Conservation (phyloP, 2,888 invertebrate genomes). For the Elegia similella region DNA sequence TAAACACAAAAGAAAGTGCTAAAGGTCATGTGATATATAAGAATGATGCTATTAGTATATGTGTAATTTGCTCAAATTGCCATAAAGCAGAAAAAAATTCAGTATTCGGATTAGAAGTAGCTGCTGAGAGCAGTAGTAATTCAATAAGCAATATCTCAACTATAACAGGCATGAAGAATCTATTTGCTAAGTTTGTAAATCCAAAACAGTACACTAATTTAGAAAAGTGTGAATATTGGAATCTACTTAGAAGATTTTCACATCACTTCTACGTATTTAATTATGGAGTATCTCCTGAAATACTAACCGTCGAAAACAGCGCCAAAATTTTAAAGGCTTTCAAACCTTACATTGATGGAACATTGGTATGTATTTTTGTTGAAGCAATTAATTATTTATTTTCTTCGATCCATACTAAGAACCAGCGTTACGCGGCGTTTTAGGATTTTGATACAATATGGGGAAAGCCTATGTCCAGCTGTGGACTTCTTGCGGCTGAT, state of each 20-base stretch:
- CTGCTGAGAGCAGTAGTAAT: slow-evolving; percentile 36
- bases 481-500: no score
- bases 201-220: slow-evolving; percentile 51
- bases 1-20: slow-evolving; percentile 31
- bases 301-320: slow-evolving; percentile 53
- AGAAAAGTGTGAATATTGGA: slow-evolving; percentile 51
- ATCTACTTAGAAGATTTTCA: slow-evolving; percentile 49
- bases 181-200: slow-evolving; percentile 66
- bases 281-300: slow-evolving; percentile 46
- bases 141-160: slow-evolving; percentile 41
- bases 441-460: no score
- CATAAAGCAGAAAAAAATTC: slow-evolving; percentile 35
- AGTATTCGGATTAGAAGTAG: slow-evolving; percentile 27
- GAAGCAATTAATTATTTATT: background rate
- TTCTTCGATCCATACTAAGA: no score
- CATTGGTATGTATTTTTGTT: slow-evolving; percentile 35
- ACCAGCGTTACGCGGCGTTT: no score
- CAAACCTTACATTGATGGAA: slow-evolving; percentile 44
- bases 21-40: slow-evolving; percentile 49
- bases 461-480: no score
- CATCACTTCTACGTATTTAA: slow-evolving; percentile 66
- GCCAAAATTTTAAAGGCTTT: slow-evolving; percentile 52
- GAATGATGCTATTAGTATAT: slow-evolving; percentile 42
- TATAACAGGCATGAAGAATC: slow-evolving; percentile 42
- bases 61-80: slow-evolving; percentile 59